phyloP scores from a whole-genome alignment of 2,888 invertebrate genomes.

The Perithous albicinctus region DNA sequence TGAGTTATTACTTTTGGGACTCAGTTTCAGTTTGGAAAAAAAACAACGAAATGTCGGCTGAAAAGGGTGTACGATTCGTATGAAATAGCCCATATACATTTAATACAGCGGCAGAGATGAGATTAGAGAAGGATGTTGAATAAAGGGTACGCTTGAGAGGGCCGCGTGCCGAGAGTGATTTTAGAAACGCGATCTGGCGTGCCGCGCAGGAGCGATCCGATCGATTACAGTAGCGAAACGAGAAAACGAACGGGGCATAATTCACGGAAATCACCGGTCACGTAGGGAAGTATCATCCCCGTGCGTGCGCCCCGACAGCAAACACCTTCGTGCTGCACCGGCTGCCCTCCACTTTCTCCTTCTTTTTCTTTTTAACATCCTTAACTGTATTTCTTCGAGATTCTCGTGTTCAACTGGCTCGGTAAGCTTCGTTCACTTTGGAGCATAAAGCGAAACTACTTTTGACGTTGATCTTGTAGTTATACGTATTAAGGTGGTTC shows the following conservation, averaged over 20 bases:
- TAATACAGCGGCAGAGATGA: slow-evolving; percentile 1
- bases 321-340: slow-evolving; percentile 60
- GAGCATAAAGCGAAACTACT: neutral
- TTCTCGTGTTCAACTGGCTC: slow-evolving; percentile 14
- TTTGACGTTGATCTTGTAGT: neutral
- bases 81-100: neutral
- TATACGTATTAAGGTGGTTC: neutral
- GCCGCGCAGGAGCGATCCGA: slow-evolving; percentile 73
- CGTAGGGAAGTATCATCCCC: slow-evolving; percentile 72
- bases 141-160: slow-evolving; percentile 34
- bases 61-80: too few relatives aligned
- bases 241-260: slow-evolving; percentile 79
- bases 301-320: slow-evolving; percentile 21
- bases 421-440: neutral
- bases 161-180: slow-evolving; percentile 74
- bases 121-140: slow-evolving; percentile 1
- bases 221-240: slow-evolving; percentile 75
- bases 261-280: slow-evolving; percentile 78
- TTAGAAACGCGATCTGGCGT: slow-evolving; percentile 78
- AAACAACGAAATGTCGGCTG: too few relatives aligned
- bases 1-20: too few relatives aligned
- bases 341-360: slow-evolving; percentile 7
- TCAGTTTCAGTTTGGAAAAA: too few relatives aligned
- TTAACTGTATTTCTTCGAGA: slow-evolving; percentile 1
- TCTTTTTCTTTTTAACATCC: neutral